phyloP scores from a whole-genome alignment of 1,140 invertebrate species.

The Drosophila nigrodunni region DNA sequence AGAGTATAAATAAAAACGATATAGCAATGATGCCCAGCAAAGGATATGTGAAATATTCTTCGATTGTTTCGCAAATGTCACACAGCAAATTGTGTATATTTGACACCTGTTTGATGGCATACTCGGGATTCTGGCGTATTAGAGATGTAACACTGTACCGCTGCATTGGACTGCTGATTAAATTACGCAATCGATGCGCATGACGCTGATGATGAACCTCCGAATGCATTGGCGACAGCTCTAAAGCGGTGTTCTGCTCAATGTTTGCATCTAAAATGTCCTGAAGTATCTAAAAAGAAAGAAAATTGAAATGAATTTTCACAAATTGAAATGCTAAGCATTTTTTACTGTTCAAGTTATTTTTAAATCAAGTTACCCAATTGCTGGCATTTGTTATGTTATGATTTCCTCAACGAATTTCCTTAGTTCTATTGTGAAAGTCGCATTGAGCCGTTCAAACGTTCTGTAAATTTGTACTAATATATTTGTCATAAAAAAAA shows the following conservation, averaged over 20 bases:
- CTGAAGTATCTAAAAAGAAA: constrained; percentile 62
- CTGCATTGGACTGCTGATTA: constrained; percentile 60
- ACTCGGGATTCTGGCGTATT: constrained; percentile 76
- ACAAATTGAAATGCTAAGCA: neutral
- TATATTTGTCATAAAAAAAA: too few relatives aligned
- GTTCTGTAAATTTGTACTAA: too few relatives aligned
- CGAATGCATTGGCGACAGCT: constrained; percentile 77
- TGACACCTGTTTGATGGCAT: constrained; percentile 73
- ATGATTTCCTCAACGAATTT: too few relatives aligned
- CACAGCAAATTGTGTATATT: constrained; percentile 81
- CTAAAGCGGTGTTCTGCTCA: constrained; percentile 64
- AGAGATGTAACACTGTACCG: constrained; percentile 78
- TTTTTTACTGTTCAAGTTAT: too few relatives aligned
- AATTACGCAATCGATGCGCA: constrained; percentile 52
- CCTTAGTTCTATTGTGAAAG: too few relatives aligned
- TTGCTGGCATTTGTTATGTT: too few relatives aligned
- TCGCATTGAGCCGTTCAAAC: too few relatives aligned
- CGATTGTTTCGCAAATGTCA: constrained; percentile 79
- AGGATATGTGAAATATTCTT: constrained; percentile 82
- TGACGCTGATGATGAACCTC: constrained; percentile 59
- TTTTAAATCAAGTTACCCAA: too few relatives aligned
- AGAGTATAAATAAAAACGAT: constrained; percentile 79
- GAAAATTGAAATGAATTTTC: neutral
- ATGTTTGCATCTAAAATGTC: constrained; percentile 76
- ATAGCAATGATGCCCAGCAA: constrained; percentile 78